phyloP scores from a whole-genome alignment of 1,140 invertebrate species.

The Helicoverpa armigera region DNA sequence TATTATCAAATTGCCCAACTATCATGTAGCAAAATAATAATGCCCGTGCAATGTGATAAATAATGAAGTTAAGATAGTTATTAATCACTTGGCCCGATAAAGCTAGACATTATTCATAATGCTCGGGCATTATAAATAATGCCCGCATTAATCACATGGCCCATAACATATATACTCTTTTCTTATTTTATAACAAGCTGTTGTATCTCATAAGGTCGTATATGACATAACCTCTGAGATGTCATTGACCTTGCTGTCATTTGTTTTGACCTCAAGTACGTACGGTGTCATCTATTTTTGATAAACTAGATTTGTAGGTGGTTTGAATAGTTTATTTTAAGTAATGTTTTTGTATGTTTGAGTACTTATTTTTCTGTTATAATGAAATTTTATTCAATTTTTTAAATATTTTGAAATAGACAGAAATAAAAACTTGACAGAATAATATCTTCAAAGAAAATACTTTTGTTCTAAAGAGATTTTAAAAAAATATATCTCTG shows the following conservation, averaged over 20 bases:
- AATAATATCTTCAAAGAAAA: no score
- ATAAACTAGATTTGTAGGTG: not conserved
- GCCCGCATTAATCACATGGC: no score
- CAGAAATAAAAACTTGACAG: not conserved
- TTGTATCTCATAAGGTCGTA: not conserved
- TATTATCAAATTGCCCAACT: no score
- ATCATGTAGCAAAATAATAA: no score
- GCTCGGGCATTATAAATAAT: no score
- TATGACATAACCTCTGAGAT: conserved; percentile 15
- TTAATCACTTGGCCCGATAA: no score
- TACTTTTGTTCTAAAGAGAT: no score
- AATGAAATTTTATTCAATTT: not conserved
- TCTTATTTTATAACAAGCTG: not conserved
- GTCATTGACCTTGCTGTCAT: conserved; percentile 26
- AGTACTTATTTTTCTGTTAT: not conserved
- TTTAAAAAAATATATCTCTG: no score
- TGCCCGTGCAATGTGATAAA: no score
- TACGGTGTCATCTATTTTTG: conserved; percentile 12
- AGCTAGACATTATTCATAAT: no score
- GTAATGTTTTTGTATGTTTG: not conserved
- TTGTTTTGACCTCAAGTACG: conserved; percentile 1
- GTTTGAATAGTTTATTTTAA: not conserved
- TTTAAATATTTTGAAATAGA: not conserved
- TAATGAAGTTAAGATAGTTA: no score
- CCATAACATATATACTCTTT: no score